Conservation (phyloP, 2,113 vertebrate genomes). For the Spheniscus mendiculus region DNA sequence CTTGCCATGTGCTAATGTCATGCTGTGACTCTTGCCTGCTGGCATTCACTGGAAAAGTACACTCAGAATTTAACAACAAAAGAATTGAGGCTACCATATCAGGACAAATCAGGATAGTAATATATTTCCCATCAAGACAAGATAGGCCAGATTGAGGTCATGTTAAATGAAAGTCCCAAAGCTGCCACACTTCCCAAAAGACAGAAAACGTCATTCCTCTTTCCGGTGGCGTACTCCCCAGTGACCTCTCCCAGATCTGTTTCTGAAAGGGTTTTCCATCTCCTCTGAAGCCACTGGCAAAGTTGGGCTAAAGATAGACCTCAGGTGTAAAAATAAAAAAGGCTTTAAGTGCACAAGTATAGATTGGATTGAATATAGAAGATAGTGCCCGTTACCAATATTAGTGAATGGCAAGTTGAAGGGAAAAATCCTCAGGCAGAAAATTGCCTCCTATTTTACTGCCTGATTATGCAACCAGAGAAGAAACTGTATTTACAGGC, state of each 20-base stretch:
- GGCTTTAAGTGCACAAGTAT: not conserved
- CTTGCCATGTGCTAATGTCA: not conserved
- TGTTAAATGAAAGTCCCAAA: not conserved
- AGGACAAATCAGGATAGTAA: slow-evolving; percentile 20
- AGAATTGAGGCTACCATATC: not conserved
- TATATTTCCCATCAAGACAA: not conserved
- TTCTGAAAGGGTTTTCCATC: not conserved
- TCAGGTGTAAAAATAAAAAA: not conserved
- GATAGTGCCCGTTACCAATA: not conserved
- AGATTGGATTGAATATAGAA: not conserved
- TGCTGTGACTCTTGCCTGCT: slow-evolving; percentile 30
- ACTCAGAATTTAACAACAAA: not conserved
- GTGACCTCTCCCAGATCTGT: not conserved
- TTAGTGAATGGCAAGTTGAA: not conserved
- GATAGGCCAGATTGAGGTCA: not conserved
- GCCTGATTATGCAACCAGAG: not conserved
- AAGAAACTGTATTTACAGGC: not conserved
- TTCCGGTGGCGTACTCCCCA: not conserved
- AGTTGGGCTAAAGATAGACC: not conserved
- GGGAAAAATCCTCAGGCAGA: not conserved
- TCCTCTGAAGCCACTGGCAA: not conserved
- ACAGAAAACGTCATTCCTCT: not conserved
- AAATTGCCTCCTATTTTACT: not conserved
- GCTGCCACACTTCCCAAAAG: not conserved
- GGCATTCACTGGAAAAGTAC: not conserved